Evolutionary conservation across 2,888 invertebrate genomes (phyloP).

Genomic region (Nyleta sp.): DNA sequence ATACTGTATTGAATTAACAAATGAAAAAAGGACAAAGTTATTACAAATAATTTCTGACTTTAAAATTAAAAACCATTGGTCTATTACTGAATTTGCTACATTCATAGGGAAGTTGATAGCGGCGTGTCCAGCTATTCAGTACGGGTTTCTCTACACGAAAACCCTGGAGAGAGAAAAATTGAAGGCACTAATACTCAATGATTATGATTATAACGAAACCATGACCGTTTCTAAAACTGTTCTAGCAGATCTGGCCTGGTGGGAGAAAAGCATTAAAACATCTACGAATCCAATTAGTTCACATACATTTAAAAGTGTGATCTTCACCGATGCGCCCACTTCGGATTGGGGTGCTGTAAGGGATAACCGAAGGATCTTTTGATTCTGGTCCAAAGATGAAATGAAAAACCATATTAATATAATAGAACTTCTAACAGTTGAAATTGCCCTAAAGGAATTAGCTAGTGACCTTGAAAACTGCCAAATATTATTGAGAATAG

Average conservation of each 20-base stretch:
- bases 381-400: not conserved
- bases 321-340: slow-evolving; percentile 7
- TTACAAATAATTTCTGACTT: not conserved
- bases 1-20: not conserved
- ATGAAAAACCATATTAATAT: not conserved
- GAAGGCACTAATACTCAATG: not conserved
- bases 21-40: not conserved
- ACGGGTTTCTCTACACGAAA: slow-evolving; percentile 15
- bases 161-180: not conserved
- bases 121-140: slow-evolving; percentile 7
- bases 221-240: not conserved
- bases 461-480: slow-evolving; percentile 1
- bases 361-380: not conserved
- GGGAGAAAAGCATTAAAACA: not conserved
- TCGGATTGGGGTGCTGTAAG: slow-evolving; percentile 16
- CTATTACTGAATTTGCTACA: not conserved
- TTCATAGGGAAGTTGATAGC: not conserved
- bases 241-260: slow-evolving; percentile 2
- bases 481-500: slow-evolving; percentile 9
- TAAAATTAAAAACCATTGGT: not conserved
- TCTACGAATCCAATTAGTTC: not conserved
- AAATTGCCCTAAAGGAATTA: slow-evolving; percentile 2
- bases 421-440: slow-evolving; percentile 6
- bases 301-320: not conserved
- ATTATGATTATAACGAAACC: not conserved